Conservation (phyloP, 2,113 vertebrate genomes). For the Clarias macrocephalus region DNA sequence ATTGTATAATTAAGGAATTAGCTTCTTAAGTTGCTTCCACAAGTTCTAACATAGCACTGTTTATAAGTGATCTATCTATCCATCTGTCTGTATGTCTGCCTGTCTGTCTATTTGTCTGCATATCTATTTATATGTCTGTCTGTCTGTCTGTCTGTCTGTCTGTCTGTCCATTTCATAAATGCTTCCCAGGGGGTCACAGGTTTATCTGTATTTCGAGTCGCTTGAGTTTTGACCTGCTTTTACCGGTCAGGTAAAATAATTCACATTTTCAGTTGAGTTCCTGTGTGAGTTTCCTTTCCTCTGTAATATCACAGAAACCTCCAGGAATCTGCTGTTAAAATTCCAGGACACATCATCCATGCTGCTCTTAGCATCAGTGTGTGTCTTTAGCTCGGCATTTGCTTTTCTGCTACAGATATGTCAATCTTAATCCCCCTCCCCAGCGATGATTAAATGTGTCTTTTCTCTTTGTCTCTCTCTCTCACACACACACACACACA, state of each 20-base stretch:
- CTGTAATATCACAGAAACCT: neutral
- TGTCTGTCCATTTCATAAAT: neutral
- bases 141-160: neutral
- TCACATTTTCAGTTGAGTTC: neutral
- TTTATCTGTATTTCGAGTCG: neutral
- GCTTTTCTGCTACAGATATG: slow-evolving; percentile 16
- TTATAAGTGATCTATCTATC: neutral
- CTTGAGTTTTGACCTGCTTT: neutral
- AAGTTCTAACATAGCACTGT: neutral
- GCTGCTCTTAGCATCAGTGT: neutral
- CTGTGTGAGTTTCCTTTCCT: neutral
- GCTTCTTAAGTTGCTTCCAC: neutral
- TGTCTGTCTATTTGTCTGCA: neutral
- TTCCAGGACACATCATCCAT: neutral
- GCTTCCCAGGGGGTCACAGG: neutral
- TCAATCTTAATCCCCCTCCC: slow-evolving; percentile 20
- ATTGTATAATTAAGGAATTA: neutral
- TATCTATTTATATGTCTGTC: neutral
- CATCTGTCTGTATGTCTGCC: neutral
- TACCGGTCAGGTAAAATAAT: neutral
- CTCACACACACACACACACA: neutral
- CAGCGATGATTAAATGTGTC: slow-evolving; percentile 21
- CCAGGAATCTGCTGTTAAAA: slow-evolving; percentile 6
- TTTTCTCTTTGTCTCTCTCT: slow-evolving; percentile 15
- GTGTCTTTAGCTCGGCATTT: slow-evolving; percentile 2